Evolutionary conservation across 2,888 invertebrate species (phyloP).

Genomic region (Timema podura): DNA sequence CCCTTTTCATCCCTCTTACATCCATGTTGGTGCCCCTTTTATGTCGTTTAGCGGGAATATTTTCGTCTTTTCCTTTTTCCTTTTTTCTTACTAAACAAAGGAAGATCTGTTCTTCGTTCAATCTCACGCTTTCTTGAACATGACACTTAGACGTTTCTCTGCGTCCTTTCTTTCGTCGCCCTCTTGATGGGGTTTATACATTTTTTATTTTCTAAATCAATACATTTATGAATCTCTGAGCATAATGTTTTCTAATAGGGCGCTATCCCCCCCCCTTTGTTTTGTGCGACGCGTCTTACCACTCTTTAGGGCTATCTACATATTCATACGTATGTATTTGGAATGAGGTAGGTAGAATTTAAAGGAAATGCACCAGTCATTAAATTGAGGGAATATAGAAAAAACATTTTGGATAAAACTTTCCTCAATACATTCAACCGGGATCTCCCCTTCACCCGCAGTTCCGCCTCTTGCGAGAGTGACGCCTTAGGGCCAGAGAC

Average conservation of each 20-base stretch:
- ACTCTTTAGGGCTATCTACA: too few relatives aligned
- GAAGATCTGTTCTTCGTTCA: slow-evolving; percentile 14
- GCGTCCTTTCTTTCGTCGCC: slow-evolving; percentile 14
- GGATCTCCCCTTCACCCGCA: background rate
- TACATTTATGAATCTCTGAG: too few relatives aligned
- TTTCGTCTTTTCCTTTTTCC: background rate
- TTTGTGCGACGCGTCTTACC: too few relatives aligned
- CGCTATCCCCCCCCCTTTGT: too few relatives aligned
- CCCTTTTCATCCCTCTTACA: slow-evolving; percentile 30
- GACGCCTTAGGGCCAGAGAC: background rate
- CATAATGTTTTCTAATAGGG: too few relatives aligned
- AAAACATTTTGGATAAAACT: too few relatives aligned
- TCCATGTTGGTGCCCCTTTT: slow-evolving; percentile 27
- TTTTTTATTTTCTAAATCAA: too few relatives aligned
- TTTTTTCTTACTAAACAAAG: background rate
- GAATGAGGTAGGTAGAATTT: too few relatives aligned
- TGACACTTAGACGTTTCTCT: slow-evolving; percentile 12
- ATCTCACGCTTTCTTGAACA: slow-evolving; percentile 15
- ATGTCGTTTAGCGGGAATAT: slow-evolving; percentile 12
- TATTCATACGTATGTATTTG: too few relatives aligned
- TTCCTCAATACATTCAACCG: too few relatives aligned
- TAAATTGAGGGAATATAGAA: too few relatives aligned
- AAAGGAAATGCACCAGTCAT: too few relatives aligned
- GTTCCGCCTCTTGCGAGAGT: background rate
- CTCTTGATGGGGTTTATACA: background rate